phyloP scores from a whole-genome alignment of 2,797 vertebrate genomes.

The Halcyon chelicuti region DNA sequence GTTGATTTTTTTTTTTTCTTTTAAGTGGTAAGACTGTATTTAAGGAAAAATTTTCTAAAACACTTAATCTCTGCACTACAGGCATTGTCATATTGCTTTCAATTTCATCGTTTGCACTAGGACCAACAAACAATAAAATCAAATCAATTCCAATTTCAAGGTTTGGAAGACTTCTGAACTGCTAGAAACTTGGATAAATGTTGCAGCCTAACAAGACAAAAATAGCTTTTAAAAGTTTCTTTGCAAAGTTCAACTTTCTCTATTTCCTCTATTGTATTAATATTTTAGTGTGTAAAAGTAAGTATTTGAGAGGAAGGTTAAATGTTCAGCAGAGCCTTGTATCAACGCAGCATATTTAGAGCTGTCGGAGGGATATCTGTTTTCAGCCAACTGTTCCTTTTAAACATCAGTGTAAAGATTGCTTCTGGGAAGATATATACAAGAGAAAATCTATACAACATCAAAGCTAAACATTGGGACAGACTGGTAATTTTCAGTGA shows the following conservation, averaged over 20 bases:
- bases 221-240: neutral
- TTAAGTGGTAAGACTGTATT: neutral
- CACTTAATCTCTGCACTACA: neutral
- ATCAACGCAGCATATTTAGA: rapidly evolving
- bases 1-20: neutral
- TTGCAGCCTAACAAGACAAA: neutral
- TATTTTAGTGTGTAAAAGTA: neutral
- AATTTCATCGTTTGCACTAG: neutral
- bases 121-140: neutral
- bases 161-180: neutral
- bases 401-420: neutral
- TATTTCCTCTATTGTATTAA: neutral
- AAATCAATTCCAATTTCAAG: neutral
- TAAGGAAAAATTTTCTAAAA: neutral
- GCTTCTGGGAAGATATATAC: neutral
- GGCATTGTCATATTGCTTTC: rapidly evolving
- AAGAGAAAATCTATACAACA: neutral
- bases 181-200: neutral
- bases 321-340: neutral
- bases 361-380: neutral
- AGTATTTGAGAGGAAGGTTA: neutral
- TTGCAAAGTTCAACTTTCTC: neutral
- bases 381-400: neutral
- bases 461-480: neutral
- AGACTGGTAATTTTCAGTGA: slow-evolving; percentile 10